Evolutionary conservation across 2,797 vertebrate species (phyloP), one percentile per base, ranked within the genome.

Genomic region (Oryzias dopingdopingensis): DNA sequence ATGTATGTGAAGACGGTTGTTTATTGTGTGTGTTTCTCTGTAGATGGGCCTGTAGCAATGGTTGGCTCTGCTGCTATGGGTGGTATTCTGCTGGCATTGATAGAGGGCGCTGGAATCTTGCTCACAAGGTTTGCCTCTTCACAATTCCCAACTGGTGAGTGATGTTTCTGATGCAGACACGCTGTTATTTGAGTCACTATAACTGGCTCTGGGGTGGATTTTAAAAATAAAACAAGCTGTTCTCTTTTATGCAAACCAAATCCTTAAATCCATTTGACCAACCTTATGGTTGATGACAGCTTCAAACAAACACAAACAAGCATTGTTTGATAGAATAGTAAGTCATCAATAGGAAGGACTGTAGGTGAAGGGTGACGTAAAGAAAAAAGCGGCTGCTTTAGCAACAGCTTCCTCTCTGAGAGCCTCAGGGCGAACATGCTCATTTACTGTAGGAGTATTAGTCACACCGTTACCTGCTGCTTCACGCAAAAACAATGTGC

Each of bases 1-100:
- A 1, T 17, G 4, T 29, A 6, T 43, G 16, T 23, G 15, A 59
- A 50, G 2, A 6, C 4, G 16, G 24, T 4, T 23, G 42, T 49
- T 42, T 7, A 14, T 4, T 53, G 8, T 43, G 40, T 22, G n/a
- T 22, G n/a, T 51, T 72, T 48, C 0, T 66, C 5, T 40, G 52
- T 57, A 99, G 97, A 97, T 56, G 96, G 97, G 43, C 94, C 97
- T 0, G 88, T 98, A 50, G 96, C 96, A 74, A 99, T 99, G 96
- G 90, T 96, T 0, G 97, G 97, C 20, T 99, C 97, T 23, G 97
- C 96, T 0, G 95, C 96, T 0, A 96, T 99, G 96, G 97, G 97
- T 42, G 97, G 97, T 20, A 93, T 99, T 73, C 92, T 99, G 46
- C 89, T 99, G 62, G 96, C 95, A 4, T 89, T 99, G 66, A 99